Base-by-base conservation (phyloP, 2,888 invertebrate genomes). In the Listrodromus nycthemerus region DNA sequence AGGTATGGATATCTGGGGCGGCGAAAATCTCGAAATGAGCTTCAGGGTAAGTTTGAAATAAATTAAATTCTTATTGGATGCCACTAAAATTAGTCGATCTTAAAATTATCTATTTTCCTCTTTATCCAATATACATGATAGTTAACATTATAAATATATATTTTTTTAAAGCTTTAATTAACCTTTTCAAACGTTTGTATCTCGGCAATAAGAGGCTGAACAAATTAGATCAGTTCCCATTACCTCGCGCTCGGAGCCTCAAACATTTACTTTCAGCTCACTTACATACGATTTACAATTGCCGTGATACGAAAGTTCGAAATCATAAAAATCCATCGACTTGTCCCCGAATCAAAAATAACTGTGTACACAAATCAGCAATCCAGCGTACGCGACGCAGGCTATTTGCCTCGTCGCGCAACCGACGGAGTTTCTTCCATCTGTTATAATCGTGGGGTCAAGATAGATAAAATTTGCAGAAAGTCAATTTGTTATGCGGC, bases 1-100 rank as follows among this genome's bases (percentile, higher is more conserved):
- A 94, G 99, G 99, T 89, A 99, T 99, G 99, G 98, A 99, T 94
- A 99, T 99, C 91, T 99, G 99, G 99, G 99, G 99, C 73, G 98
- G 97, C 70, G 98, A 98, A 94, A 98, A 98, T 94, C 95, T 98
- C 66, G 98, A 98, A 94, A 98, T 98, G 97, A 98, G 98, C 91
- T 98, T 98, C 94, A 95, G 98, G 96, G 98, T 98, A 95, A 95
- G 95, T 91, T 84, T 16, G 33, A 67, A 45, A 58, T 0, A 21
- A 24, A 55, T 24, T n/a, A 45, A 13, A 2, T 16, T 45, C 4
- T 45, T 45, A 45, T 45, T 16, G 41, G 16, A 16, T 2, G 10
- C 10, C 21, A 21, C 21, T 55, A n/a, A n/a, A n/a, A n/a, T n/a
- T n/a, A n/a, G n/a, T 21, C 55, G 13, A 55, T 55, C 13, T 3